Percentiles rank a stretch among this genome's conserved stretches.
Evolutionary conservation across 2,888 invertebrate species (phyloP).

Genomic region (Hanleya hanleyi): DNA sequence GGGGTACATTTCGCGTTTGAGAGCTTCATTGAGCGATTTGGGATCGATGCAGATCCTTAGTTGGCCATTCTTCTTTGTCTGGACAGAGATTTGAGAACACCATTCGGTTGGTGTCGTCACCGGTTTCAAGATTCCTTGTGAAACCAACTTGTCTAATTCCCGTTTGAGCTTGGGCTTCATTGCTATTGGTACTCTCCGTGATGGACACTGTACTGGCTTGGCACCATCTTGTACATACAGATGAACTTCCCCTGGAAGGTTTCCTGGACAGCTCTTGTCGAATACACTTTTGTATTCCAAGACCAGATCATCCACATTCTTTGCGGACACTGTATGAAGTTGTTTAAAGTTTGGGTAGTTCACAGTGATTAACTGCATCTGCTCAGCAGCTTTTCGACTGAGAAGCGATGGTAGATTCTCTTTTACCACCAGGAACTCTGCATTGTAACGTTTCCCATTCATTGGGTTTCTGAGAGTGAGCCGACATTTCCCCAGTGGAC

Average conservation of each 20-base stretch:
- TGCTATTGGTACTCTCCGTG: no score
- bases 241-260: not conserved
- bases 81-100: constrained; percentile 20
- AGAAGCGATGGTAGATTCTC: not conserved
- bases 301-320: not conserved
- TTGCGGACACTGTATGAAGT: not conserved
- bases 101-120: constrained; percentile 30
- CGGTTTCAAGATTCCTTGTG: constrained; percentile 17
- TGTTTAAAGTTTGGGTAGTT: constrained; percentile 10
- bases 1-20: constrained; percentile 10
- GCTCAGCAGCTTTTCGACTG: not conserved
- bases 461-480: not conserved
- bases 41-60: no score
- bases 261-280: no score
- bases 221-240: no score
- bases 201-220: no score
- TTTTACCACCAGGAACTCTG: no score
- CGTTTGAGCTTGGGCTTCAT: constrained; percentile 12
- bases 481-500: not conserved
- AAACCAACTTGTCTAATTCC: constrained; percentile 15
- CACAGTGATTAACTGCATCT: constrained; percentile 3
- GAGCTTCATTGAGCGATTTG: no score
- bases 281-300: no score
- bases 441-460: no score
- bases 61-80: no score